These are phyloP conservation scores for Heloderma charlesbogerti DNA, from an alignment of 2,113 vertebrate genomes.

Conservation along the genomic window DNA sequence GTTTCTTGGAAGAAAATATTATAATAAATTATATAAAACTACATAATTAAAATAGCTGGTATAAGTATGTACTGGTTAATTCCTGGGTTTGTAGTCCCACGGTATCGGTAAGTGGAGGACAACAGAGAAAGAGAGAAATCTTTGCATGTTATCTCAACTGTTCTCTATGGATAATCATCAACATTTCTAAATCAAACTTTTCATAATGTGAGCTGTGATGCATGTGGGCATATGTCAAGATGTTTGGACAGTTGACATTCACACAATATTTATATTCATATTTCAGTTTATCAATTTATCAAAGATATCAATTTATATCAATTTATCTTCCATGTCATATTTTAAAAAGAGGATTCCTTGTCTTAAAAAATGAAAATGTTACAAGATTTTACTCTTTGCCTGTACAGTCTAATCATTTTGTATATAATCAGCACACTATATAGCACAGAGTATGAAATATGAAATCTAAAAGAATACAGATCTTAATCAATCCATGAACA, in stretches of 20 bases:
- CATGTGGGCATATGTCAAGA: not conserved
- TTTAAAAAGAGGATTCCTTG: slow-evolving; percentile 29
- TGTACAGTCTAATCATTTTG: not conserved
- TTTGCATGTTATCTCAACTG: not conserved
- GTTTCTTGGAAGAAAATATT: not conserved
- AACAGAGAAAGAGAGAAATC: not conserved
- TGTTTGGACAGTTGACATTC: not conserved
- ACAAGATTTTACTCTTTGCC: not conserved
- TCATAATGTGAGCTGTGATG: not conserved
- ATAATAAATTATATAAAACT: too few relatives aligned
- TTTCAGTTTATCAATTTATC: slow-evolving; percentile 48
- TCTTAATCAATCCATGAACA: slow-evolving; percentile 50
- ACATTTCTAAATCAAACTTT: slow-evolving; percentile 8
- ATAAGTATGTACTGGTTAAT: not conserved
- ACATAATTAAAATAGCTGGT: not conserved
- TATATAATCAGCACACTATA: not conserved
- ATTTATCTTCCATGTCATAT: slow-evolving; percentile 48
- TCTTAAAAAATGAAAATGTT: slow-evolving; percentile 50
- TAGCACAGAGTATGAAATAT: slow-evolving; percentile 22
- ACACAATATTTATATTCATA: not conserved
- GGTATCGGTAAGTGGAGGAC: too few relatives aligned
- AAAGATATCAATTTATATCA: too few relatives aligned
- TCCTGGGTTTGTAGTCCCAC: not conserved
- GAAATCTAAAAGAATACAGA: slow-evolving; percentile 36
- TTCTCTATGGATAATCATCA: not conserved